Base-by-base conservation (phyloP, 2,888 invertebrate genomes). In the Acleris sparsana region DNA sequence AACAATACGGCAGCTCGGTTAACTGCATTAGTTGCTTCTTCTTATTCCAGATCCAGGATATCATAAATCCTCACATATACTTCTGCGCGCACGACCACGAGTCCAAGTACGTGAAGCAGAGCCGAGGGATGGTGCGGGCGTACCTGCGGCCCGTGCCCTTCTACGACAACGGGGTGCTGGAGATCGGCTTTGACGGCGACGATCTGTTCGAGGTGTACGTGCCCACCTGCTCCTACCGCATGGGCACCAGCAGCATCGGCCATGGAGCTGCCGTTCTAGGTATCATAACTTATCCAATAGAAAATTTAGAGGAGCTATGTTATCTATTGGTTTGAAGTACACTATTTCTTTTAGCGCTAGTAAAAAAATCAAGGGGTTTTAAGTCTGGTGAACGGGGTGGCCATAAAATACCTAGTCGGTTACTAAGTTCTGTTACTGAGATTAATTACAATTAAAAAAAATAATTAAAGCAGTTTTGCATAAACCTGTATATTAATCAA, bases 161-260 rank as follows among this genome's bases (percentile, higher is more conserved):
- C 29, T 69, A 75, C 4, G 77, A 73, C 0, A 77, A 76, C n/a
- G 69, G 77, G 1, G 69, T 84, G 1, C 70, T 92, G 25, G 74
- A 78, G n/a, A 71, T 91, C 1, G 44, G 69, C 0, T 77, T 80
- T 5, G 71, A 76, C 2, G 75, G 78, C 0, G 77, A 83, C 16
- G 71, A 84, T 18, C 80, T 95, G 68, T 93, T 94, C 75, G 99
- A 99, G 92, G 94, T 99, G 57, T 95, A 96, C 85, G 96, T 98
- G 72, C 99, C 99, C 2, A 98, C 99, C 0, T 98, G 97, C 81
- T 98, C 98, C 0, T 99, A 99, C 84, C 94, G 99, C 76, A 99
- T 99, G 99, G 99, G 99, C 1, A 97, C 96, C 20, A 83, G 87
- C 3, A 93, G 95, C 72, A 97, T 98, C 86, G 99, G 98, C 2